Evolutionary conservation across 1,140 invertebrate genomes (phyloP), one percentile per base, ranked within the genome.

Genomic region (Zaprionus taronus): DNA sequence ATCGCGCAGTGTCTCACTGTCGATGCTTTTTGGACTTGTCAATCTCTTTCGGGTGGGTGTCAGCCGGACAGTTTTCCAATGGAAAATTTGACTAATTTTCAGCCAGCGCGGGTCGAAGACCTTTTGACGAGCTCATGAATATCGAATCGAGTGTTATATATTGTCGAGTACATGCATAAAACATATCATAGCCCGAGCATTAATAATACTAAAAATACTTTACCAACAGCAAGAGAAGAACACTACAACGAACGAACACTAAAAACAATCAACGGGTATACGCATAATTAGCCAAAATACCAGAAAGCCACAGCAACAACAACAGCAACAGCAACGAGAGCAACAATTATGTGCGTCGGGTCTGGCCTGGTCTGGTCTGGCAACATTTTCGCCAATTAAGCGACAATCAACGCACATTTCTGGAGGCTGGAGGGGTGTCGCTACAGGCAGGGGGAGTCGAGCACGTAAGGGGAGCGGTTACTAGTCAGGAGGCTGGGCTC

Each of bases 301-400:
- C 49, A 61, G 63, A 49, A 17, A 36, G 34, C 34, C 36, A 47
- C 11, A 15, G 7, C 38, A 41, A n/a, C 38, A 49, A 12, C 47
- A 49, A 14, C 20, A 22, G 14, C 47, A 20, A 14, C 47, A 22
- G 4, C 47, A 51, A 51, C 4, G 47, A 14, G 34, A 34, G 7
- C 28, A 55, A 36, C 20, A 20, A 28, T 64, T 26, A 63, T 75
- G 55, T 66, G 77, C 47, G n/a, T 49, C n/a, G 47, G 7, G 47
- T 49, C 47, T 49, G 47, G 47, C 72, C 61, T 79, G 61, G 56
- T 41, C 68, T 49, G 44, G 41, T 47, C 41, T 57, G 65, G 58
- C 69, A 57, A 72, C 68, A 78, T 80, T 80, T 75, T 87, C 63
- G 83, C 83, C 83, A 87, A 80, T 86, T 87, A 86, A 80, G 83